Evolutionary conservation across 2,888 invertebrate species (phyloP), one percentile per base, ranked within the genome.

Genomic region (Ichneumoninae sp.): DNA sequence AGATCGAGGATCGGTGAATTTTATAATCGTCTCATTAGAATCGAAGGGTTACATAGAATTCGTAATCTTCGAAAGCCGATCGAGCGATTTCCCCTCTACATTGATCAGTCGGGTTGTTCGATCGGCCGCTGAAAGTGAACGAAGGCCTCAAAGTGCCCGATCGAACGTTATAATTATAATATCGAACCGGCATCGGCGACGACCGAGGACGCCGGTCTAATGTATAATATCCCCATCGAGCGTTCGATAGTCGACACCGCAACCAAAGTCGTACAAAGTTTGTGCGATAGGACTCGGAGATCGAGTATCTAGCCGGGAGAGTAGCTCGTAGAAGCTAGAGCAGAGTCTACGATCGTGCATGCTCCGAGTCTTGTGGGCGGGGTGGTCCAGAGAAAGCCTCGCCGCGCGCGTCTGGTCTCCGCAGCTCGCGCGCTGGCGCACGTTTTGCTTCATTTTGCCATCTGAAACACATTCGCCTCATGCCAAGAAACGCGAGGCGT

Each of bases 311-410:
- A 79, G 78, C 69, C 78, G 50, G 60, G 60, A 22, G 60, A 83
- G 87, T 87, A 57, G 57, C 22, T 22, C 22, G 57, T 86, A 84
- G 86, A 87, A 86, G 86, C 83, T 83, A 87, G 77, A 88, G 86
- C 83, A 83, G 75, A 84, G 83, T 83, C 83, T 87, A 80, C 76
- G 85, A 71, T 87, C 86, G 82, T 87, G 80, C 87, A 86, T 52
- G 70, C 68, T 33, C 36, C 40, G 22, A 62, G 74, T 87, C 87
- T 87, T 80, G 75, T 82, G 92, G 93, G 92, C 93, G 93, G 91
- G 91, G 91, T 93, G 92, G 90, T 91, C 91, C 93, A 92, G 93
- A 93, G 93, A 93, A 93, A 93, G 93, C 92, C 91, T 91, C 89
- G 87, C 86, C 86, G 79, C 82, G 88, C 82, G 87, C 86, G 86